phyloP scores from a whole-genome alignment of 2,113 vertebrate species.

The Propithecus coquereli region DNA sequence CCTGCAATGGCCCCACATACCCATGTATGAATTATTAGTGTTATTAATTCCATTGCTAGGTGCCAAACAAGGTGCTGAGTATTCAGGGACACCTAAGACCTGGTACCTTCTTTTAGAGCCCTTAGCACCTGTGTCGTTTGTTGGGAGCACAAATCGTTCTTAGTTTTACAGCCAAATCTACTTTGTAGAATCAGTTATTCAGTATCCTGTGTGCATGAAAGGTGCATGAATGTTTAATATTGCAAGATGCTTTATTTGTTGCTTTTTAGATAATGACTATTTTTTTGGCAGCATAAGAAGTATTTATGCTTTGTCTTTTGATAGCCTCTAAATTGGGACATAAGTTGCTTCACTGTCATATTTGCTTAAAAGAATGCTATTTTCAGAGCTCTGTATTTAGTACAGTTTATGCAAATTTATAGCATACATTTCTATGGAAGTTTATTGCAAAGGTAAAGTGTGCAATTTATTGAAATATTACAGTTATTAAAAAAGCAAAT shows the following conservation, averaged over 20 bases:
- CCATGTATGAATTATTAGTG: neutral
- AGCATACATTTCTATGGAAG: neutral
- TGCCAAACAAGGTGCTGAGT: neutral
- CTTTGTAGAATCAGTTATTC: neutral
- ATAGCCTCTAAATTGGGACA: conserved; percentile 2
- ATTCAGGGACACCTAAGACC: neutral
- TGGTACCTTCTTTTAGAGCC: neutral
- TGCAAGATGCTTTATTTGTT: neutral
- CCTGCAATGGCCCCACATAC: neutral
- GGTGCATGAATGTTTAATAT: neutral
- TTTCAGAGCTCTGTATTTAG: conserved; percentile 36
- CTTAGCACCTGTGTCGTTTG: neutral
- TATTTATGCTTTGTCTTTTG: conserved; percentile 5
- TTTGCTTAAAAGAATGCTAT: conserved; percentile 29
- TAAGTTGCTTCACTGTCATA: neutral
- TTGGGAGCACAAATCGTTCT: neutral
- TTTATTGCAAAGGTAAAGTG: conserved; percentile 34
- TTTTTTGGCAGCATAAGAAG: neutral
- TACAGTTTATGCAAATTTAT: neutral
- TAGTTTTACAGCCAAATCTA: neutral
- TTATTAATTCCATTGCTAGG: neutral
- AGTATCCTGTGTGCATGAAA: neutral
- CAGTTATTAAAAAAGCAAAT: conserved; percentile 44
- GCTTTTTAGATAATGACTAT: conserved; percentile 10
- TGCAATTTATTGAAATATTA: conserved; percentile 22